phyloP scores from a whole-genome alignment of 2,797 vertebrate species.

The Threskiornis aethiopicus region DNA sequence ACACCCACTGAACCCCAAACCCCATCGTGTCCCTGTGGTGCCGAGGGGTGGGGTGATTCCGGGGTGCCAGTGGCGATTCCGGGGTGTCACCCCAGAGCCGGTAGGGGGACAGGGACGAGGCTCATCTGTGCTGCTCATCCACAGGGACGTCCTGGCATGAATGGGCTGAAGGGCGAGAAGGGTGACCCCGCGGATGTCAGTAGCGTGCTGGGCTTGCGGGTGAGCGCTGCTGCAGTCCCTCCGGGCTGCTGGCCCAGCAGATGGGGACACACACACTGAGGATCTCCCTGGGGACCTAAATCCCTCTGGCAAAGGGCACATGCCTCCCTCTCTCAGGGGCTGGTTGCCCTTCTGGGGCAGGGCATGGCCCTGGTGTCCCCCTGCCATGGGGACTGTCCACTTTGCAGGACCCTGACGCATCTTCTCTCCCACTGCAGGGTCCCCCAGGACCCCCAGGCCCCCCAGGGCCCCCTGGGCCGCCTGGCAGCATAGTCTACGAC shows the following conservation, averaged over 20 bases:
- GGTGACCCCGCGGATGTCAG: constrained; percentile 77
- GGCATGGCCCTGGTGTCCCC: fast-evolving
- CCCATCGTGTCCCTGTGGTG: fast-evolving
- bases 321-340: neutral
- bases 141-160: constrained; percentile 93
- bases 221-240: constrained; percentile 66
- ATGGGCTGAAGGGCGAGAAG: constrained; percentile 94
- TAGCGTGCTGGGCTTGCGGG: constrained; percentile 72
- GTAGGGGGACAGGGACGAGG: fast-evolving
- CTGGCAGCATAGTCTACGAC: constrained; percentile 68
- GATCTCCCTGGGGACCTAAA: neutral
- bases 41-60: neutral
- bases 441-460: constrained; percentile 79
- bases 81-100: neutral
- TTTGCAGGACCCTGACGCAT: neutral
- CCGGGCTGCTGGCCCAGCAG: neutral
- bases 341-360: neutral
- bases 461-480: constrained; percentile 80
- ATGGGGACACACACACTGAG: fast-evolving
- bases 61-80: neutral
- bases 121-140: neutral
- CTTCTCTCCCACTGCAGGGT: constrained; percentile 63
- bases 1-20: neutral
- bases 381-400: fast-evolving
- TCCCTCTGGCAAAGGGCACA: neutral